Conservation (phyloP, 1,140 invertebrate genomes). For the Drosophila ohnishii region DNA sequence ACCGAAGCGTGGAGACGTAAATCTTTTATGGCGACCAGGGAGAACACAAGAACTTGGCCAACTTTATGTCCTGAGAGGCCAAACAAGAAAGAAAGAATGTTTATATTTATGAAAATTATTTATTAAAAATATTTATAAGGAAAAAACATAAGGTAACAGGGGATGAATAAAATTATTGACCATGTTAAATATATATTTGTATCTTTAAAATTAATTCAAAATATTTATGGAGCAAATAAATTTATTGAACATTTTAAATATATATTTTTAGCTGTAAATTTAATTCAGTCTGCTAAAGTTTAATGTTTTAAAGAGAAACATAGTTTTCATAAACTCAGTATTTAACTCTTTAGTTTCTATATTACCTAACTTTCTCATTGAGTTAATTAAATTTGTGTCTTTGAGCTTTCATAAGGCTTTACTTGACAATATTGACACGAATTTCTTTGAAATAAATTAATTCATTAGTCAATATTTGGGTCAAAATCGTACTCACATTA, state of each 20-base stretch:
- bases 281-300: background rate
- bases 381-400: background rate
- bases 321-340: background rate
- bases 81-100: background rate
- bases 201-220: background rate
- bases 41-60: constrained; percentile 19
- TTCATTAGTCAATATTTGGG: background rate
- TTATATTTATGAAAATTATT: constrained; percentile 14
- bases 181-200: background rate
- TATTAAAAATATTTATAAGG: background rate
- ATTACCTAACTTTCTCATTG: background rate
- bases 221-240: no score
- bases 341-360: background rate
- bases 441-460: background rate
- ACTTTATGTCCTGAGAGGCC: constrained; percentile 7
- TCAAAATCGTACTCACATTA: background rate
- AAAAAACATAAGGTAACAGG: background rate
- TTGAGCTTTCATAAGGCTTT: background rate
- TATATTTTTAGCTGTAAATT: background rate
- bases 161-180: no score
- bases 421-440: background rate
- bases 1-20: constrained; percentile 12
- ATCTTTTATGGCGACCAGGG: constrained; percentile 34
- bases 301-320: background rate
- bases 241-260: background rate